Evolutionary conservation across 2,113 vertebrate species (phyloP), one percentile per base, ranked within the genome.

Genomic region (Piprites chloris): DNA sequence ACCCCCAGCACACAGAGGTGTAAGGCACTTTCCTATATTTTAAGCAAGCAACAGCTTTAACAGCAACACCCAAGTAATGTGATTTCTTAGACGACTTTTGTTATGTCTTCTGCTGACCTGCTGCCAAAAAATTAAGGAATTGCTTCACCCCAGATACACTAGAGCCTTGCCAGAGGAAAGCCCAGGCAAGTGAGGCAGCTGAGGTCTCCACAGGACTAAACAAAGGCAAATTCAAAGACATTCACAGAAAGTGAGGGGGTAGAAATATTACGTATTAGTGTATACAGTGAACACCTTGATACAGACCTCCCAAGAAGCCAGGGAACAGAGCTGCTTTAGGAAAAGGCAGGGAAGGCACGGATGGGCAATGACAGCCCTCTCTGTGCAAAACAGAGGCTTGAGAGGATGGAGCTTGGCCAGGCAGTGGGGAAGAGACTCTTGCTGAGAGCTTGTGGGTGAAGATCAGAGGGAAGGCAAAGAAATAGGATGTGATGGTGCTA

Each of bases 281-380:
- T 12, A 12, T 9, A 52, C 17, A 49, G 18, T 0, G 5, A 14
- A 32, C 23, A 58, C 39, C 63, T 84, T 23, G 9, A 33, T 6
- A 37, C 10, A 67, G 26, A 56, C 8, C 32, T 67, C 52, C 67
- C 35, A 39, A 28, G 69, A 80, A 76, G 30, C 7, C 41, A 41
- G 17, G 49, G 39, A 82, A 18, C 4, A 3, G 47, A 63, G n/a
- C 7, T 19, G 9, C 76, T 50, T 52, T 21, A 41, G 35, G 20
- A 66, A 52, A 0, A 24, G 9, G 26, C 19, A 23, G 56, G 15
- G 46, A 75, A 80, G 52, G 16, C 33, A 41, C 0, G 0, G 42
- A 47, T 4, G 7, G 53, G 42, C 50, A 69, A 6, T 2, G 17
- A 52, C 35, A 78, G 71, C 44, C 11, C 41, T 9, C 55, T 16